Conservation (phyloP, 2,888 invertebrate species). For the Ophion ventricosus region DNA sequence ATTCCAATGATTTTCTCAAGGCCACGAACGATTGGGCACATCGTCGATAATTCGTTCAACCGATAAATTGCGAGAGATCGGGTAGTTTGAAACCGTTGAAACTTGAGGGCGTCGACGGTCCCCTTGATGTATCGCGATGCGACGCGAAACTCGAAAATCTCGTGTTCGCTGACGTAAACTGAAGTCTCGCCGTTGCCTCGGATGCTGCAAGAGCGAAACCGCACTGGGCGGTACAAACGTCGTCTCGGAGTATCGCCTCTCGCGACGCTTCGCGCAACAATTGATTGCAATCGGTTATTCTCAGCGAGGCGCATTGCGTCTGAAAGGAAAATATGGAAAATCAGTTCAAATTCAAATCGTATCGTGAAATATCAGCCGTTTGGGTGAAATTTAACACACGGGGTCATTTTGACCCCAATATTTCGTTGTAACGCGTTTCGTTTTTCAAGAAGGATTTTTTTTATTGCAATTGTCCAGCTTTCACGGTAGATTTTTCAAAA, state of each 20-base stretch:
- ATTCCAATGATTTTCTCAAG: conserved; percentile 22
- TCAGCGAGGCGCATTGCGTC: conserved; percentile 94
- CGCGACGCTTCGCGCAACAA: conserved; percentile 92
- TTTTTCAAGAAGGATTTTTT: no score
- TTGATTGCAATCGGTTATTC: conserved; percentile 94
- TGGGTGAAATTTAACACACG: not conserved
- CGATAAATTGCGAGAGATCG: conserved; percentile 89
- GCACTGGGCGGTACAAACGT: conserved; percentile 96
- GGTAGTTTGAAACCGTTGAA: conserved; percentile 90
- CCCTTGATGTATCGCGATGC: conserved; percentile 73
- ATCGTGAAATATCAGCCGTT: no score
- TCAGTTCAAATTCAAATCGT: not conserved
- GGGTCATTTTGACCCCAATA: no score
- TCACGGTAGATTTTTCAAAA: no score
- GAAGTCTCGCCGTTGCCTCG: conserved; percentile 75
- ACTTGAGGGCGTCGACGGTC: conserved; percentile 77
- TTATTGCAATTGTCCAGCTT: no score
- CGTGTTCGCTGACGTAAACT: conserved; percentile 75
- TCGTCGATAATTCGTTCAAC: conserved; percentile 80
- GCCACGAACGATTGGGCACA: conserved; percentile 1
- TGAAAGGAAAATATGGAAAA: conserved; percentile 81
- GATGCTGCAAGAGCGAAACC: conserved; percentile 87
- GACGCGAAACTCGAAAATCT: conserved; percentile 72
- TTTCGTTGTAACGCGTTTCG: no score
- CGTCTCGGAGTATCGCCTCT: conserved; percentile 92